phyloP scores from a whole-genome alignment of 2,113 vertebrate genomes.

The Zonotrichia leucophrys region DNA sequence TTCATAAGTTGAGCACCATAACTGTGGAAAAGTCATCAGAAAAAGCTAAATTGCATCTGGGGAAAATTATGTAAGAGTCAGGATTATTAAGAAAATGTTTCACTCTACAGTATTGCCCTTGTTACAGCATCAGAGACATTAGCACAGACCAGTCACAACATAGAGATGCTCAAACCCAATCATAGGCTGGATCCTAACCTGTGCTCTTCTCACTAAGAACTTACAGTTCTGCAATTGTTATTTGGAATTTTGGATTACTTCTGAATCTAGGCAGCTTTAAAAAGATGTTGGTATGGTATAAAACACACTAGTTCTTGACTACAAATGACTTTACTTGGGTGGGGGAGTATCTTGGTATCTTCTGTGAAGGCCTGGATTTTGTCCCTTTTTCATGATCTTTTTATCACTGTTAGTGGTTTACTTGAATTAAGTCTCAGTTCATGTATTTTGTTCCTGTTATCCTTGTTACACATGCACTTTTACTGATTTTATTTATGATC shows the following conservation, averaged over 20 bases:
- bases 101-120: not conserved
- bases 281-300: not conserved
- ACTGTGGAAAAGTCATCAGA: not conserved
- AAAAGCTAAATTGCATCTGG: not conserved
- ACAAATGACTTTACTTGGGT: not conserved
- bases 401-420: not conserved
- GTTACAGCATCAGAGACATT: not conserved
- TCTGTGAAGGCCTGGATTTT: not conserved
- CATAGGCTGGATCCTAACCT: not conserved
- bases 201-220: not conserved
- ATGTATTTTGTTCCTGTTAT: not conserved
- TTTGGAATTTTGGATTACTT: not conserved
- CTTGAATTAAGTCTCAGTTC: not conserved
- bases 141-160: not conserved
- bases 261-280: not conserved
- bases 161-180: not conserved
- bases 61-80: not conserved
- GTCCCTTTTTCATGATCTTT: not conserved
- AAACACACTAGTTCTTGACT: not conserved
- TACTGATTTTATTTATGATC: not conserved
- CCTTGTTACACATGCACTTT: accelerated
- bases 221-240: not conserved
- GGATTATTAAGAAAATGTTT: not conserved
- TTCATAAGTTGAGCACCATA: not conserved
- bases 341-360: accelerated